Evolutionary conservation across 2,113 vertebrate species (phyloP), one percentile per base, ranked within the genome.

Genomic region (Grus americana): DNA sequence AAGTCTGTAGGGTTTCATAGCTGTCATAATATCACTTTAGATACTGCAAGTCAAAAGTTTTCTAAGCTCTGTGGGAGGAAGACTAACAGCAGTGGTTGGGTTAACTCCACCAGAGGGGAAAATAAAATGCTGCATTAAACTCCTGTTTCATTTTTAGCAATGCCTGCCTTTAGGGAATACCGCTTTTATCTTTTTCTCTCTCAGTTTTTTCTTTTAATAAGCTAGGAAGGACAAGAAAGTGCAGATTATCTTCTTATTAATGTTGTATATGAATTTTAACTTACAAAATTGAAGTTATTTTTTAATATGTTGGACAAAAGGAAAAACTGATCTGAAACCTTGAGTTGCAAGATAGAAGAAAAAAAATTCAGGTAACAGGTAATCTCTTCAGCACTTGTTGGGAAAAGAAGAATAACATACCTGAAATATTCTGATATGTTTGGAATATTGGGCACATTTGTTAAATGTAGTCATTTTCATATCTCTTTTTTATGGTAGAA

Each of bases 21-120:
- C 3, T 75, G 95, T 84, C 30, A 44, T 36, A 55, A 30, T 72
- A 85, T 66, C 63, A n/a, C 62, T 94, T 55, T 66, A 83, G 59
- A 49, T 86, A 90, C 12, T 88, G 50, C 84, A 85, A 95, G 50
- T 66, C 50, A 89, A 94, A 94, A 93, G 65, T 61, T 75, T 8
- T 71, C 24, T 46, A 70, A 61, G 32, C 34, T 44, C 6, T 30
- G 10, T 65, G 57, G 57, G 18, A 61, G 83, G 27, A 88, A n/a
- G 34, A 59, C 54, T 95, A 84, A 85, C 19, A 46, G 42, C n/a
- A 73, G 3, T 55, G 24, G 15, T 27, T 74, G 14, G 24, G n/a
- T 78, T 95, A 66, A 49, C 29, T 81, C n/a, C 3, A 61, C 36
- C 92, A 42, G 32, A 52, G 44, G 59, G 49, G 15, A 92, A 88